Evolutionary conservation across 2,113 vertebrate genomes (phyloP), one percentile per base, ranked within the genome.

Genomic region (Ramphastos sulfuratus): DNA sequence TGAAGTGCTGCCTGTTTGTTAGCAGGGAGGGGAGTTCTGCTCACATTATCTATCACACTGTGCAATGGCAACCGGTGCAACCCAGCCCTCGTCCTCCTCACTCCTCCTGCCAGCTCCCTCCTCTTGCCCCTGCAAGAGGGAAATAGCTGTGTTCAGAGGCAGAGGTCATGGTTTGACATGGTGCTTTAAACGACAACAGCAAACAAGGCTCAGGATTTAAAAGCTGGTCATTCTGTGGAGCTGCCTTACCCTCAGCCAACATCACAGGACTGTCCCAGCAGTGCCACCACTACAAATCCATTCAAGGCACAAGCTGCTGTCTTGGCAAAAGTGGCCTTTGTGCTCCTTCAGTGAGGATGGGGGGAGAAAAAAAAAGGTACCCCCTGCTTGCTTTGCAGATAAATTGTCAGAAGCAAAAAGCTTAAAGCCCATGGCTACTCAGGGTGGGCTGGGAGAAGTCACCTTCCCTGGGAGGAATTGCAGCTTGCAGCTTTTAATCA

Each of bases 251-350:
- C 12, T 75, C 48, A 79, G 55, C 28, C 23, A 15, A 3, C 27
- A 39, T 63, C 39, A 48, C 23, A 39, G 23, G 33, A 39, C 11
- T 13, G 3, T 60, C 58, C 37, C 44, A 67, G n/a, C 17, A 23
- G 17, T 2, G 1, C 0, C 1, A 35, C 30, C 0, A 1, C 15
- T 33, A 14, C 24, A 5, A 31, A 27, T 7, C 15, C 39, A 30
- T 52, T 30, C 2, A 1, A 10, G 2, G 2, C 33, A 8, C 23
- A 66, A 74, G 30, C 3, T 0, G 0, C 28, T 33, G 7, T 4
- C 10, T 1, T 2, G 37, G 17, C 0, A 0, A 44, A 30, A 24
- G 54, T 18, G 18, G 7, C 12, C 15, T 84, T 63, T 55, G 25
- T 2, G 3, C 24, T 76, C 24, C 12, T 91, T 77, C 4, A 8